Base-by-base conservation (phyloP, 2,797 vertebrate genomes). In the Rhinogobio ventralis region DNA sequence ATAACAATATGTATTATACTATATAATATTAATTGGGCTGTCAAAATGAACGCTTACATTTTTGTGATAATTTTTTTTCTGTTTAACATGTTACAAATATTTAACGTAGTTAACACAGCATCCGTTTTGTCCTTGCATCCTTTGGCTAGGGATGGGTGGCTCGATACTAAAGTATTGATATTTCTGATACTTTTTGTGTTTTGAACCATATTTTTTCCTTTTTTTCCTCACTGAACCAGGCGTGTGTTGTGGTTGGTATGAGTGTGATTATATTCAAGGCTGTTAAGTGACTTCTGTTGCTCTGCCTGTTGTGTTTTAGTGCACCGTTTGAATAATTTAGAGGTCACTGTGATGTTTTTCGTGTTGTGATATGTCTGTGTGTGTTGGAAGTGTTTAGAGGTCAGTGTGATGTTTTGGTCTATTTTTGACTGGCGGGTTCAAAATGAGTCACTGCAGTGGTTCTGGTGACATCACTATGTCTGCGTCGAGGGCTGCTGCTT, bases 361-460 rank as follows among this genome's bases (percentile, higher is more conserved):
- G 3, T 49, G 74, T 75, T 79, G 82, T 76, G 53, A 36, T 57
- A 51, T 66, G n/a, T 85, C 57, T 81, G 33, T 73, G 15, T 57
- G 60, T 68, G 66, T 62, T 87, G 53, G 69, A 86, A 72, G 81
- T 71, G 7, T 90, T 87, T 86, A 73, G 87, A 88, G 86, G 89
- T 87, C 87, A 87, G 57, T 64, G 75, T 78, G 86, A 82, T 88
- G 82, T 82, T 85, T 66, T 78, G 84, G 74, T 81, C 86, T 88
- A 88, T 88, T 88, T 90, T 77, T 66, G 73, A 81, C 77, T 79
- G 79, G 69, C n/a, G 53, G 79, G 82, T 88, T 83, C 85, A 83
- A 85, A 88, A 84, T 89, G 88, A 89, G 83, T 87, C 85, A 89
- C 88, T 89, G 89, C 87, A 89, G 86, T 82, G 81, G 88, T 88